Evolutionary conservation across 2,113 vertebrate genomes (phyloP).

Genomic region (Lamprologus lemairii): DNA sequence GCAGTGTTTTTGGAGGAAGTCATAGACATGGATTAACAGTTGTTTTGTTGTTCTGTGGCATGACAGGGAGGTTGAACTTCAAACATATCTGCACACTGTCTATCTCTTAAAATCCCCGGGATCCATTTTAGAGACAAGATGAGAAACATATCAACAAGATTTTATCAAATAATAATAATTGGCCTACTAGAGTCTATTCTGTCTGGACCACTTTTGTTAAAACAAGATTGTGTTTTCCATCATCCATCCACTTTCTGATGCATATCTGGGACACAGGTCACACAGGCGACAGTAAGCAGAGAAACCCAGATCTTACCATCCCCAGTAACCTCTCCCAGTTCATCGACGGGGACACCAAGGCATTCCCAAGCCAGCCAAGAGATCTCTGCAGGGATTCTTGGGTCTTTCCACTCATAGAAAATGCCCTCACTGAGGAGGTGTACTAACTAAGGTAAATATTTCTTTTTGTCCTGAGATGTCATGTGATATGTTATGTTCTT

Average conservation of each 20-base stretch:
- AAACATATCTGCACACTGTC: background rate
- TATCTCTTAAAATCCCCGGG: background rate
- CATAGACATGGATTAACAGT: background rate
- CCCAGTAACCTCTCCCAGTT: background rate
- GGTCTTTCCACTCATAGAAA: background rate
- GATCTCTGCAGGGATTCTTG: background rate
- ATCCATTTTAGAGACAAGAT: background rate
- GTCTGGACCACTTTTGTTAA: background rate
- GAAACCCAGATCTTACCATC: background rate
- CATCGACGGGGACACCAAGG: background rate
- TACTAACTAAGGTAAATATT: background rate
- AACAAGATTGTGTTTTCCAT: background rate
- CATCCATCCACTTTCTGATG: background rate
- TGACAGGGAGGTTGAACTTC: background rate
- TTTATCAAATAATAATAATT: background rate
- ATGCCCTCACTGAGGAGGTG: background rate
- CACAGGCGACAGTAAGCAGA: background rate
- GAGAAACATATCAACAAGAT: background rate
- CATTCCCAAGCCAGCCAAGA: background rate
- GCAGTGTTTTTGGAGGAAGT: background rate
- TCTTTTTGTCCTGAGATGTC: background rate
- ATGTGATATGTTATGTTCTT: background rate
- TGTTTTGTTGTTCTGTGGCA: background rate
- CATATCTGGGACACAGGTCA: background rate
- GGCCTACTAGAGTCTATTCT: background rate